A percentile compares a stretch with the other conserved stretches of the same genome.
These are phyloP conservation scores for Ectobius pallidus DNA, from an alignment of 2,888 invertebrate species.

Conservation along the genomic window DNA sequence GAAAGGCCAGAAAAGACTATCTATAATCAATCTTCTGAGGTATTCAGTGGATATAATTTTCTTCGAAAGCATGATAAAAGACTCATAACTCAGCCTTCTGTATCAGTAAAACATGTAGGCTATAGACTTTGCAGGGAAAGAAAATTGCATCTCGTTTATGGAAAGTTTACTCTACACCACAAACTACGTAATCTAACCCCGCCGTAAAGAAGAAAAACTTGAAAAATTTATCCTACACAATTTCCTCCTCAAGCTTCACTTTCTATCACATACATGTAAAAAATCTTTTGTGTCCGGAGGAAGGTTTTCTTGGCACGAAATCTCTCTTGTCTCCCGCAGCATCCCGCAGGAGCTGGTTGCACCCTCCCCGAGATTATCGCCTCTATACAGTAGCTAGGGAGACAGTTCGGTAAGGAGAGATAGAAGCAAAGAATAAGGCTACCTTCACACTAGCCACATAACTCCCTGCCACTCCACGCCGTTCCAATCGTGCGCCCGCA, in stretches of 20 bases:
- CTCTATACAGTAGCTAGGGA: conserved; percentile 7
- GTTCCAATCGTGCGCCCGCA: too few species aligned
- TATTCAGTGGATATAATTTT: too few species aligned
- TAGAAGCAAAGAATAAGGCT: conserved; percentile 2
- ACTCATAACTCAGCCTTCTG: too few species aligned
- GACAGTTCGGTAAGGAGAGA: neutral
- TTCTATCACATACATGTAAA: neutral
- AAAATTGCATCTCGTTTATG: neutral
- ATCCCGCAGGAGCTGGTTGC: conserved; percentile 6
- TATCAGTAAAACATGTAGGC: too few species aligned
- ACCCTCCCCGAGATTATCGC: conserved; percentile 15
- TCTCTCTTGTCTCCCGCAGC: conserved; percentile 2
- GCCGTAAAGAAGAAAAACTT: neutral
- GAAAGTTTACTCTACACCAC: too few species aligned
- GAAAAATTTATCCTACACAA: neutral
- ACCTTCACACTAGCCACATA: too few species aligned
- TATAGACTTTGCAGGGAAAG: too few species aligned
- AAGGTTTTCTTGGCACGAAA: conserved; percentile 2
- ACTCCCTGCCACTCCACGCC: too few species aligned
- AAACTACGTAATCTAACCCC: neutral
- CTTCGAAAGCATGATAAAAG: too few species aligned
- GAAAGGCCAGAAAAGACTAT: too few species aligned
- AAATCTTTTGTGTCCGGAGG: neutral
- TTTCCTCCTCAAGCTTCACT: neutral
- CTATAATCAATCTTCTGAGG: too few species aligned